Base-by-base conservation (phyloP, 1,140 invertebrate genomes). In the Panonychus citri region DNA sequence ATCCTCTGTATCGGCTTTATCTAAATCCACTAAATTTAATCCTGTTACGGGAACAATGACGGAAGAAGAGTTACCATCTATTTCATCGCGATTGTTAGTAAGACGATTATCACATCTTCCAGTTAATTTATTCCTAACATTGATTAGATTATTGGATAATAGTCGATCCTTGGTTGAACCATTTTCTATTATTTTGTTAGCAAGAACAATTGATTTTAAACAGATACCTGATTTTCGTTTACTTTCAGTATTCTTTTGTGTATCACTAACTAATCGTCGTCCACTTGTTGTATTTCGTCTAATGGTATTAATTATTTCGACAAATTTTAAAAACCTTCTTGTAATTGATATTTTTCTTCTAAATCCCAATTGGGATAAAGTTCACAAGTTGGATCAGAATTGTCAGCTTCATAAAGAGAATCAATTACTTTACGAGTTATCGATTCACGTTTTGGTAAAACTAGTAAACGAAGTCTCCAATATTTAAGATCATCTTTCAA, bases 391-490 rank as follows among this genome's bases (percentile, higher is more conserved):
- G 49, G 49, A 28, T 51, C 28, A 27, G 25, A 17, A 27, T 25
- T 51, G 2, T 28, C 49, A 2, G 49, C 25, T 28, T 28, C 49
- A 28, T 84, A 83, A 65, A 77, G 78, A 19, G 66, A 66, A 39
- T 73, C 70, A 48, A 67, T 67, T 34, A 73, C 72, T 55, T 68
- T 68, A 61, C 66, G 71, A 43, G 71, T 73, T 25, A 67, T 68
- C 28, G 63, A 52, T 54, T 69, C 68, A n/a, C 54, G n/a, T 12
- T 63, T 65, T 3, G 90, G 89, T 46, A 96, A 66, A 7, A 96
- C 66, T 60, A 88, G 81, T 61, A 94, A 81, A 27, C 89, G 75
- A 67, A 89, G 87, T 60, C 90, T 75, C 91, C 90, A 96, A 68
- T 84, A 96, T 73, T 96, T 96, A 1, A 91, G 71, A 15, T 64